These are phyloP conservation scores for Myiopsitta monachus DNA, from an alignment of 2,113 vertebrate species.

Conservation along the genomic window DNA sequence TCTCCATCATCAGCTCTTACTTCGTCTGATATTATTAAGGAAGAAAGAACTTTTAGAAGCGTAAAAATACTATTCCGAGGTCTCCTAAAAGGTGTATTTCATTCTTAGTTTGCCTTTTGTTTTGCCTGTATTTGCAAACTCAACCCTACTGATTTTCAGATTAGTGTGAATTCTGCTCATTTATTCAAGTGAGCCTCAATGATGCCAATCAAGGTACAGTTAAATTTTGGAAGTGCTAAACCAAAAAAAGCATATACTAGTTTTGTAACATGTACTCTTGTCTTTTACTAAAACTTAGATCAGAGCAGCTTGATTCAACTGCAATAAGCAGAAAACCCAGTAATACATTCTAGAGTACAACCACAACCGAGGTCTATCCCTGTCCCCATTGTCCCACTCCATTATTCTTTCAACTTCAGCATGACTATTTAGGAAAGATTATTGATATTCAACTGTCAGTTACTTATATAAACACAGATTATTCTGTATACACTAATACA, in stretches of 20 bases:
- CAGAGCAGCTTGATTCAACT: not conserved
- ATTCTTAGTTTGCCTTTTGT: not conserved
- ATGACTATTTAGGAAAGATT: not conserved
- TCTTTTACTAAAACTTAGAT: not conserved
- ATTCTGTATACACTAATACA: not conserved
- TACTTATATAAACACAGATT: not conserved
- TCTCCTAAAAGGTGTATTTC: not conserved
- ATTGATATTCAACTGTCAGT: not conserved
- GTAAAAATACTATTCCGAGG: not conserved
- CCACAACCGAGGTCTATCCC: not conserved
- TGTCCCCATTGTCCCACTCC: fast-evolving
- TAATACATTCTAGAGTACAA: not conserved
- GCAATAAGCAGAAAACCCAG: not conserved
- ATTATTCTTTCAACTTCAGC: not conserved
- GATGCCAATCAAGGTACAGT: not conserved
- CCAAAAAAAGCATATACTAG: not conserved
- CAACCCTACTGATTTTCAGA: not conserved
- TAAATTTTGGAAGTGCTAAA: not conserved
- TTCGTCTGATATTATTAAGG: not conserved
- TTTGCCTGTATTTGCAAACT: not conserved
- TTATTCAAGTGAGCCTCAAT: not conserved
- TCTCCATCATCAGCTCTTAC: not conserved
- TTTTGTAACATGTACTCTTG: not conserved
- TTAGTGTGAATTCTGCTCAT: not conserved
- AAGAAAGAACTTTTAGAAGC: not conserved